phyloP scores from a whole-genome alignment of 2,888 invertebrate species.

The Drosophila neutralis region DNA sequence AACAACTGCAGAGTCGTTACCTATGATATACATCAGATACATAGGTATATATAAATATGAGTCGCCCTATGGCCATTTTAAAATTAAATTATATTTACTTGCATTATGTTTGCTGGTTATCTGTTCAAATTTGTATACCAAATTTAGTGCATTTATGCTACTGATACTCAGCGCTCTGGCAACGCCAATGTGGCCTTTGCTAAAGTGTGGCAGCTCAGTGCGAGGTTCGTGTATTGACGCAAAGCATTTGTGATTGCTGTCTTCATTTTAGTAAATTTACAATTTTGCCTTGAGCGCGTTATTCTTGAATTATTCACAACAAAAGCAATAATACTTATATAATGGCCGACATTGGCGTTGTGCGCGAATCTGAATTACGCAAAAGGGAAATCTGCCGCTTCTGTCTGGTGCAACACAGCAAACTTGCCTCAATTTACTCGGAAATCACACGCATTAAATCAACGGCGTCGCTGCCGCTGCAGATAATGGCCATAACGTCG shows the following conservation, averaged over 20 bases:
- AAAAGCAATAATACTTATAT: constrained; percentile 9
- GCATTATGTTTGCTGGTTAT: neutral
- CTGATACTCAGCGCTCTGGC: constrained; percentile 22
- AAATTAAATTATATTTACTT: neutral
- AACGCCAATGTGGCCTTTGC: constrained; percentile 18
- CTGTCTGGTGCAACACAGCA: constrained; percentile 88
- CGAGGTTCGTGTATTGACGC: constrained; percentile 61
- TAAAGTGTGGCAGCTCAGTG: constrained; percentile 36
- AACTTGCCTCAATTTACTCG: constrained; percentile 89
- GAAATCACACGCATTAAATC: constrained; percentile 86
- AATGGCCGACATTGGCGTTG: constrained; percentile 44
- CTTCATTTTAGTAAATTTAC: constrained; percentile 14
- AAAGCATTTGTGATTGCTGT: constrained; percentile 43
- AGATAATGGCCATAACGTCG: constrained; percentile 91
- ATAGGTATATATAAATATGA: neutral
- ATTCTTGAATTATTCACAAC: neutral
- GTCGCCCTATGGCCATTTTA: neutral
- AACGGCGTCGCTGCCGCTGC: constrained; percentile 88
- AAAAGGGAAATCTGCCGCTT: constrained; percentile 90
- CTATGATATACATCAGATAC: no score
- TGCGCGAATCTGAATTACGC: constrained; percentile 85
- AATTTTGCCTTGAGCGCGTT: constrained; percentile 14
- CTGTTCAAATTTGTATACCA: constrained; percentile 12
- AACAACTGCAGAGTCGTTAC: neutral
- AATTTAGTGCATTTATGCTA: constrained; percentile 12